Conservation (phyloP, 2,888 invertebrate species). For the Abscondita cerata region DNA sequence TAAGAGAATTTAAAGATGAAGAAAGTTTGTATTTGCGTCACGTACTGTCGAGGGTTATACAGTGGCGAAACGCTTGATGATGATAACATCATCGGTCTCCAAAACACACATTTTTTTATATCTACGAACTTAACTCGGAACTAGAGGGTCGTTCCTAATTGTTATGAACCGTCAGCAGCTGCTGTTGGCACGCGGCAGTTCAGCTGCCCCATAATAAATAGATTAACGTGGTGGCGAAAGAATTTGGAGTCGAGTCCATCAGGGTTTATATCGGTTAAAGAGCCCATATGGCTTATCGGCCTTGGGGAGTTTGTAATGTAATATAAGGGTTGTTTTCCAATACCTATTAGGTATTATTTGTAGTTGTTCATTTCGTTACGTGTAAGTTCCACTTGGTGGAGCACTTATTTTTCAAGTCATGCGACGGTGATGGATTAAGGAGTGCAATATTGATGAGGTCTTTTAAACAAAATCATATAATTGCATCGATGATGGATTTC, state of each 20-base stretch:
- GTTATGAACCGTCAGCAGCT: constrained; percentile 42
- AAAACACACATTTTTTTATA: constrained; percentile 25
- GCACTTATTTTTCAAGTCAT: constrained; percentile 23
- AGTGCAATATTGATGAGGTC: constrained; percentile 24
- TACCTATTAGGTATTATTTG: constrained; percentile 28
- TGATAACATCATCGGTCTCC: constrained; percentile 20
- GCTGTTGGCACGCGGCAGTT: constrained; percentile 41
- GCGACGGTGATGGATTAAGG: constrained; percentile 21
- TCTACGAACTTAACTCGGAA: constrained; percentile 12
- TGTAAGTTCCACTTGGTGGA: constrained; percentile 16
- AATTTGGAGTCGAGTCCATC: constrained; percentile 24
- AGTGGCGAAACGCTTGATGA: constrained; percentile 16
- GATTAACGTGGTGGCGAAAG: constrained; percentile 37
- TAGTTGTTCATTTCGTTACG: constrained; percentile 22
- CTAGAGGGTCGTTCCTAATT: constrained; percentile 34
- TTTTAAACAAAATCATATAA: constrained; percentile 17
- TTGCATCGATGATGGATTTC: constrained; percentile 29
- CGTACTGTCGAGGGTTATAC: constrained; percentile 12
- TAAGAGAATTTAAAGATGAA: neutral
- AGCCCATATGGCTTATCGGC: constrained; percentile 31
- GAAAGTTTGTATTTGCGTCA: constrained; percentile 19
- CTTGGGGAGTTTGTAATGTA: constrained; percentile 25
- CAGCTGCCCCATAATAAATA: constrained; percentile 43
- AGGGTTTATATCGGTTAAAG: constrained; percentile 20
- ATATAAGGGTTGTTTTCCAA: constrained; percentile 22